Evolutionary conservation across 2,113 vertebrate species (phyloP).

Genomic region (Oncorhynchus gorbuscha): DNA sequence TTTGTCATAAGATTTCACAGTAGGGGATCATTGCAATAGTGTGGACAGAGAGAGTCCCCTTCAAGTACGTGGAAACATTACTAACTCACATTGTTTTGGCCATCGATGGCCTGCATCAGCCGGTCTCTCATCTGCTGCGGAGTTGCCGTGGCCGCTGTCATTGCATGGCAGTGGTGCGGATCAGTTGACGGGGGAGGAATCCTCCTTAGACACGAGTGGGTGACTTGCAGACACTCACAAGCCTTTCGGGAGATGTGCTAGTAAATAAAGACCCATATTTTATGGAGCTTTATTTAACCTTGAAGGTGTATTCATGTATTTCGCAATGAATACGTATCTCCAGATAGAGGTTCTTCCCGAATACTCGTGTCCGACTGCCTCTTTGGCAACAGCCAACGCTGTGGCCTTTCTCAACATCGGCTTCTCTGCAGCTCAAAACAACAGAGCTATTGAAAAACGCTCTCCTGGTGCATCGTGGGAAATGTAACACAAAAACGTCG

Average conservation of each 20-base stretch:
- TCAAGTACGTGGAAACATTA: too few relatives aligned
- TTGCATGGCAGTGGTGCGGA: constrained; percentile 77
- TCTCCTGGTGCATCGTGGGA: too few relatives aligned
- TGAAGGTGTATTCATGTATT: constrained; percentile 1
- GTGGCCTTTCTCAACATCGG: constrained; percentile 24
- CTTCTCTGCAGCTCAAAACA: constrained; percentile 34
- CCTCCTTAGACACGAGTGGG: constrained; percentile 61
- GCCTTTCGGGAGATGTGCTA: constrained; percentile 48
- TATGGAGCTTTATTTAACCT: constrained; percentile 40
- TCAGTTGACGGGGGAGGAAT: constrained; percentile 58
- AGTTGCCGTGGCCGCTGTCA: constrained; percentile 88
- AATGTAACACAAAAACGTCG: too few relatives aligned
- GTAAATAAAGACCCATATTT: constrained; percentile 60
- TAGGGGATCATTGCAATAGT: too few relatives aligned
- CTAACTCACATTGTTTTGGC: constrained; percentile 87
- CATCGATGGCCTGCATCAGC: constrained; percentile 91
- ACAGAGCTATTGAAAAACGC: too few relatives aligned
- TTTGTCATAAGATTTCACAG: too few relatives aligned
- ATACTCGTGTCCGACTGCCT: constrained; percentile 36
- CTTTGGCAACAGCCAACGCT: constrained; percentile 36
- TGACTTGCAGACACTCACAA: constrained; percentile 63
- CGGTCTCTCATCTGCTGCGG: constrained; percentile 91
- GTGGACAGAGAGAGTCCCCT: too few relatives aligned
- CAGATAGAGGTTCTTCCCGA: constrained; percentile 10
- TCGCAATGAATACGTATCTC: constrained; percentile 6